These are phyloP conservation scores for Pluvianellus socialis DNA, from an alignment of 2,113 vertebrate genomes.

Conservation along the genomic window DNA sequence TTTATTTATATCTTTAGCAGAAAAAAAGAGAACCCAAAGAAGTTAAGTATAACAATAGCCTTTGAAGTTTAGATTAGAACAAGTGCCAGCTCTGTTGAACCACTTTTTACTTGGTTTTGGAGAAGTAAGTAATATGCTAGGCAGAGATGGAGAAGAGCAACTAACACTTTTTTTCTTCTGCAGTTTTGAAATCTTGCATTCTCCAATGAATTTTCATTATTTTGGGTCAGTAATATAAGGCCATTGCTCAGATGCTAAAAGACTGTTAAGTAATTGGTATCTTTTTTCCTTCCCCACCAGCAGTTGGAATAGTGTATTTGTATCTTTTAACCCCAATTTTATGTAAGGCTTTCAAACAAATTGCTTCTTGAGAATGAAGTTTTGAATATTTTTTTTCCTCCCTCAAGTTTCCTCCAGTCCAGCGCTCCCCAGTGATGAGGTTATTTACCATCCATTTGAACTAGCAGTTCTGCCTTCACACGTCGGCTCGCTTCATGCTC, in stretches of 20 bases:
- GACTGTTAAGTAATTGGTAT: not conserved
- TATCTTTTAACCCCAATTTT: not conserved
- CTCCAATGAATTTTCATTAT: not conserved
- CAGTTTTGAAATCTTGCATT: not conserved
- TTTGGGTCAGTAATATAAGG: not conserved
- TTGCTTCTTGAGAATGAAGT: not conserved
- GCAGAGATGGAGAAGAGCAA: not conserved
- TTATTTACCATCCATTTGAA: constrained; percentile 97
- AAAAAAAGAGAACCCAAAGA: not conserved
- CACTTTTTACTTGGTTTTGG: not conserved
- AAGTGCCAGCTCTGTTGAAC: not conserved
- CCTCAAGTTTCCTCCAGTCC: not conserved
- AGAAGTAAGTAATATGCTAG: not conserved
- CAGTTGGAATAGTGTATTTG: not conserved
- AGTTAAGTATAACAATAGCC: not conserved
- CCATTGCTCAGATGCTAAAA: not conserved
- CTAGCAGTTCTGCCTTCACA: constrained; percentile 94
- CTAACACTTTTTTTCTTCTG: not conserved
- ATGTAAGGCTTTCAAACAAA: not conserved
- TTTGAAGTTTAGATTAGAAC: not conserved
- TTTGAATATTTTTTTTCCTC: not conserved
- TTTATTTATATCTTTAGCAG: not conserved
- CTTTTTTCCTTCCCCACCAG: not conserved
- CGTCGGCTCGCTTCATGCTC: constrained; percentile 96
- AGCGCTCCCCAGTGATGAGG: not conserved